Percentiles rank a stretch among this genome's conserved stretches.
These are phyloP conservation scores for Muscicapa adusta DNA, from an alignment of 2,113 vertebrate species.

Conservation along the genomic window DNA sequence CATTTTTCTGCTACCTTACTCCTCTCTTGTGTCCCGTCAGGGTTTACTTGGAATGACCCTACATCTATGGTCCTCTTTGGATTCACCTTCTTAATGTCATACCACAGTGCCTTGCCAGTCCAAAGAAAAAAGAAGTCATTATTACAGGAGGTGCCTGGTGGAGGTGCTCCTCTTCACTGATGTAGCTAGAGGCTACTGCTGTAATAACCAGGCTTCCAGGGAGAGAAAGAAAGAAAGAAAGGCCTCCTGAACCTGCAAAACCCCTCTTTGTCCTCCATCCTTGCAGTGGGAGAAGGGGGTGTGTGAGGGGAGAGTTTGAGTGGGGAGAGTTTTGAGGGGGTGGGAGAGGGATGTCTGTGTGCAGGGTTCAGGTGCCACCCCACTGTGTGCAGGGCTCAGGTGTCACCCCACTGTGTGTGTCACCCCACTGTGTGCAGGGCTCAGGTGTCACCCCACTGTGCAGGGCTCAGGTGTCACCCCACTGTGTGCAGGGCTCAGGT, in stretches of 20 bases:
- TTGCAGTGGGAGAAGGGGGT: background rate
- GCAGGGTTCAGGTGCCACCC: background rate
- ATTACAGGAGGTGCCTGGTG: slow-evolving; percentile 25
- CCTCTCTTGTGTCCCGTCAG: slow-evolving; percentile 83
- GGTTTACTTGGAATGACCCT: slow-evolving; percentile 84
- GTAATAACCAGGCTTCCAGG: slow-evolving; percentile 39
- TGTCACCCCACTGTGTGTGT: background rate
- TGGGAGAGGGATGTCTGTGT: background rate
- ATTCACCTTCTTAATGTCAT: slow-evolving; percentile 83
- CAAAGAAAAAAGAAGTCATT: slow-evolving; percentile 40
- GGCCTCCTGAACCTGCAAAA: slow-evolving; percentile 6
- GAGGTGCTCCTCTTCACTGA: slow-evolving; percentile 32
- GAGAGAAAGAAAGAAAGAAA: background rate
- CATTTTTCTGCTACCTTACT: slow-evolving; percentile 84
- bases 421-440: background rate
- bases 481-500: background rate
- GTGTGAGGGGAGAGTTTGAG: background rate
- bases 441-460: background rate
- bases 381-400: background rate
- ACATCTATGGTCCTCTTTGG: slow-evolving; percentile 85
- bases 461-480: background rate
- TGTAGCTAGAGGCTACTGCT: slow-evolving; percentile 37
- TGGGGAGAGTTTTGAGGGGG: background rate
- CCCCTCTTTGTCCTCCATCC: background rate
- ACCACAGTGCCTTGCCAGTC: slow-evolving; percentile 76